These are phyloP conservation scores for Speoplatyrhinus poulsoni DNA, from an alignment of 2,113 vertebrate genomes.

Conservation along the genomic window DNA sequence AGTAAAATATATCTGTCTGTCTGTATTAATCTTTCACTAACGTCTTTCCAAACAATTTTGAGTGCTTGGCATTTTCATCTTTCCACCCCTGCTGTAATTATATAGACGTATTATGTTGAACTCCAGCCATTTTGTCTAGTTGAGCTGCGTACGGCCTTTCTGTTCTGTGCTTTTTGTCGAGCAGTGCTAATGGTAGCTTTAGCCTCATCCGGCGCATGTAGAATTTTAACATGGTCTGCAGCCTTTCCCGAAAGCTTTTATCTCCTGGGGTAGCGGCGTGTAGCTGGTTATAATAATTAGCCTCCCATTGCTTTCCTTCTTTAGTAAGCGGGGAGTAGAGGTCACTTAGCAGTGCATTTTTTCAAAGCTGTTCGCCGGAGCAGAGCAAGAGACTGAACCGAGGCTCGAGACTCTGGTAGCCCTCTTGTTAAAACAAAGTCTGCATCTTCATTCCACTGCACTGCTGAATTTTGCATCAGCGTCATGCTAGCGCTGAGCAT, in stretches of 20 bases:
- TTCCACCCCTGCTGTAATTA: background rate
- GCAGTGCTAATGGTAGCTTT: too few relatives aligned
- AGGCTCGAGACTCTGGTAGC: conserved; percentile 36
- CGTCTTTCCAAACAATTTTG: conserved; percentile 2
- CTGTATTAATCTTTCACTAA: conserved; percentile 1
- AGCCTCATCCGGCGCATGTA: conserved; percentile 25
- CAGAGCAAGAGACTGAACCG: conserved; percentile 19
- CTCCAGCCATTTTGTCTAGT: background rate
- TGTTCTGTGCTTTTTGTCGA: too few relatives aligned
- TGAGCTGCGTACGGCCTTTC: too few relatives aligned
- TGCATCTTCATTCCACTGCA: conserved; percentile 66
- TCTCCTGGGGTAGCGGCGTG: conserved; percentile 43
- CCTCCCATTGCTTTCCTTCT: conserved; percentile 30
- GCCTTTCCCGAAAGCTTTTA: conserved; percentile 21
- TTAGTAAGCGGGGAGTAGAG: conserved; percentile 20
- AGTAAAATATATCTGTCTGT: conserved; percentile 17
- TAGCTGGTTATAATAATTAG: conserved; percentile 62
- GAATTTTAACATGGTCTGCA: conserved; percentile 31
- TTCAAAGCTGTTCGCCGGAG: background rate
- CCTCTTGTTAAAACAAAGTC: conserved; percentile 56
- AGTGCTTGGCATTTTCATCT: background rate
- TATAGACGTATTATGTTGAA: background rate
- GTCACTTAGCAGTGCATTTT: background rate
- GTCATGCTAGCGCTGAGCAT: conserved; percentile 61
- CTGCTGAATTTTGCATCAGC: conserved; percentile 65